Base-by-base conservation (phyloP, 2,113 vertebrate species). In the Callipepla californica region DNA sequence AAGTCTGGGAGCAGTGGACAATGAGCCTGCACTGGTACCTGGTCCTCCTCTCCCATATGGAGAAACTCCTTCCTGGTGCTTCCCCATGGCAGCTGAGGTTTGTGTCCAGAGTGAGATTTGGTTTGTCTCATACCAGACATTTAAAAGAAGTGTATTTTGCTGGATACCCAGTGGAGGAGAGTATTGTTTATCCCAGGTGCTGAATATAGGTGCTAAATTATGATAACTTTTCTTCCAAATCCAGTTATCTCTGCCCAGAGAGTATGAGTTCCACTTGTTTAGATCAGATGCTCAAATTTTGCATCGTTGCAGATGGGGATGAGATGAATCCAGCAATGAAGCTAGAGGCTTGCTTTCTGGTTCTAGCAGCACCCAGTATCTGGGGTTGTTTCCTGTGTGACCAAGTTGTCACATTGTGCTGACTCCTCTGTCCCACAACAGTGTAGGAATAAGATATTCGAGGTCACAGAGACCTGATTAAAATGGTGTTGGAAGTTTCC, bases 1-100 rank as follows among this genome's bases (percentile, higher is more conserved):
- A 30, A 0, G 7, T 44, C 82, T 48, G 66, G 61, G 19, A 78
- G 62, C 2, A 0, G 7, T 21, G 89, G 73, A 70, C 16, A 45
- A 44, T 19, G n/a, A 32, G 59, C 75, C 50, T 5, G 0, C 0
- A 0, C 1, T 87, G 70, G 48, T 5, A 1, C 17, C 0, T 0
- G 3, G 9, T 16, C 45, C 28, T 72, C 15, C 9, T 15, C 30
- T 85, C 26, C 0, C 48, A 18, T n/a, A 17, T 53, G 20, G 48
- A 68, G 25, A 72, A 67, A 15, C 48, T 25, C 34, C 61, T 66
- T 42, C 30, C 57, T 65, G 59, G 36, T 61, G 25, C 42, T 22
- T 19, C 21, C 38, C 67, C 22, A 2, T 34, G 15, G 75, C 72
- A 51, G 61, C 45, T 63, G 44, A 15, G 57, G 17, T 22, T 4